Evolutionary conservation across 1,140 invertebrate genomes (phyloP).

Genomic region (Drosophila varians): DNA sequence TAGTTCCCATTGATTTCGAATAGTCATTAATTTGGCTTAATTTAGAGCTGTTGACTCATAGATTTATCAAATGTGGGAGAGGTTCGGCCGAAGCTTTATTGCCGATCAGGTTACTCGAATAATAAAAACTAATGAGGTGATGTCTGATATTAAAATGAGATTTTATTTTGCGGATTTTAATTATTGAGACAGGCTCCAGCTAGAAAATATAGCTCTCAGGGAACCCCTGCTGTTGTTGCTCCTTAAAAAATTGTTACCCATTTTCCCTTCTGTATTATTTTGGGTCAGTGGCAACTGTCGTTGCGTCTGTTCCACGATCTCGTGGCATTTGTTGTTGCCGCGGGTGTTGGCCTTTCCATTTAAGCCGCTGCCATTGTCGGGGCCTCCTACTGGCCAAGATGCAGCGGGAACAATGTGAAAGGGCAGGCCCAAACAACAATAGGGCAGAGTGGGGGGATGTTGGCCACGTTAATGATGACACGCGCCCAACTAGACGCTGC

Average conservation of each 20-base stretch:
- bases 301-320: conserved; percentile 17
- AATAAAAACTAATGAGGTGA: conserved; percentile 1
- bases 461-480: conserved; percentile 78
- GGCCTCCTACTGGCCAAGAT: conserved; percentile 34
- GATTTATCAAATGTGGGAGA: conserved; percentile 49
- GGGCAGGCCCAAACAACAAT: conserved; percentile 44
- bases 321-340: conserved; percentile 67
- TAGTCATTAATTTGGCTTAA: conserved; percentile 51
- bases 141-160: not conserved
- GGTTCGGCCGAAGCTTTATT: conserved; percentile 27
- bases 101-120: conserved; percentile 22
- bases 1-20: conserved; percentile 53
- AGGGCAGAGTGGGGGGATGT: conserved; percentile 32
- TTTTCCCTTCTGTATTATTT: conserved; percentile 36
- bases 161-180: not conserved
- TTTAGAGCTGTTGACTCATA: conserved; percentile 30
- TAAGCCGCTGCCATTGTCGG: conserved; percentile 63
- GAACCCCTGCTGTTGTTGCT: too few relatives aligned
- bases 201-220: not conserved
- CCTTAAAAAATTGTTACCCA: not conserved
- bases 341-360: conserved; percentile 73
- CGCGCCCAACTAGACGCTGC: conserved; percentile 69
- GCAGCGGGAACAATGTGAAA: conserved; percentile 63
- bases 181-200: not conserved
- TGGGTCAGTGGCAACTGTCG: conserved; percentile 66